Evolutionary conservation across 2,797 vertebrate genomes (phyloP), one percentile per base, ranked within the genome.

Genomic region (Microhierax caerulescens): DNA sequence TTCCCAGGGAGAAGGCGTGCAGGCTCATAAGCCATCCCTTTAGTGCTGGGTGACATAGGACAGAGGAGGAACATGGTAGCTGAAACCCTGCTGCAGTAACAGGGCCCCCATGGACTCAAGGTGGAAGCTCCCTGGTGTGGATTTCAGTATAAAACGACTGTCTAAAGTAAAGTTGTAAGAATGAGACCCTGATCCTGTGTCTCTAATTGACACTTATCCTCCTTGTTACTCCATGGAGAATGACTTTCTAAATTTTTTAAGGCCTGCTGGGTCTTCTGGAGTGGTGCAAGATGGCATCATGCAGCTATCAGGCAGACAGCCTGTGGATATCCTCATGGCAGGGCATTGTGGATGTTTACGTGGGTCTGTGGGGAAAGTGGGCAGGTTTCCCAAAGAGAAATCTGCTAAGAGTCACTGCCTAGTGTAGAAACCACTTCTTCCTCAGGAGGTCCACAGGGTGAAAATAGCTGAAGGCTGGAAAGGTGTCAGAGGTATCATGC

Each of bases 271-370:
- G 11, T 48, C 51, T 65, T 21, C 63, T 56, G 54, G 50, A 34
- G n/a, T 3, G 10, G 37, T 15, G 12, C 51, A 14, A 11, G 65
- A 9, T 13, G 53, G 36, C 13, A 32, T 41, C 13, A 13, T 28
- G 34, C 8, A 43, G n/a, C 3, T 20, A 13, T 7, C 23, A 32
- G 51, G 28, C 1, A 18, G 28, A 17, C 2, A 5, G 3, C 5
- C 57, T 10, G 0, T 30, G 36, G 28, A 48, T 11, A 36, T 27
- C 2, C 59, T 69, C 34, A 1, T 4, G 19, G 48, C 9, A 25
- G 57, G 36, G 23, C 24, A 8, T 1, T 9, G 8, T 7, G n/a
- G 43, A 2, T 67, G 23, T 23, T 32, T 11, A 6, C 0, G 0
- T 32, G 34, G 32, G 5, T 27, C 60, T 76, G n/a, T 5, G 43